Evolutionary conservation across 2,888 invertebrate species (phyloP).

Genomic region (Thera obeliscata): DNA sequence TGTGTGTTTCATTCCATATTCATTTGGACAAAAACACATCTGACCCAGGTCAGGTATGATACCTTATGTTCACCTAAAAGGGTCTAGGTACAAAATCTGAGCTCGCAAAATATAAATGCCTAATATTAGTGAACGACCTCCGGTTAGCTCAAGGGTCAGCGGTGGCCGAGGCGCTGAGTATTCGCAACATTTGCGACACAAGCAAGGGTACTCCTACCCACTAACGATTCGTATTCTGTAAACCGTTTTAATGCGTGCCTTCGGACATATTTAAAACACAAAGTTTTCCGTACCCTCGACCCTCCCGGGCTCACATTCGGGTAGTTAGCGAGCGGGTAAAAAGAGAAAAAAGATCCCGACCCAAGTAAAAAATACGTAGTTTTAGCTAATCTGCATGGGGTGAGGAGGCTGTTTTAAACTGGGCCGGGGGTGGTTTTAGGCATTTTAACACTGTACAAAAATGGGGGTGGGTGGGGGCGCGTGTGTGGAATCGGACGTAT

Average conservation of each 20-base stretch:
- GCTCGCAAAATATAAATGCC: conserved; percentile 28
- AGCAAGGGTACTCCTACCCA: conserved; percentile 46
- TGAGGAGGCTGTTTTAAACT: conserved; percentile 56
- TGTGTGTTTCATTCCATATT: no score
- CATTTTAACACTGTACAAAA: conserved; percentile 83
- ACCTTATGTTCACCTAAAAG: conserved; percentile 7
- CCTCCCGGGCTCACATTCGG: conserved; percentile 69
- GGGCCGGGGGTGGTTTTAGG: conserved; percentile 73
- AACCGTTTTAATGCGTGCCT: conserved; percentile 80
- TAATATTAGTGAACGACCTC: conserved; percentile 33
- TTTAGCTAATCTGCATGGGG: conserved; percentile 87
- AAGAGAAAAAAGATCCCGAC: conserved; percentile 67
- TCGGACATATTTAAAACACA: conserved; percentile 83
- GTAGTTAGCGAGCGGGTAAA: conserved; percentile 73
- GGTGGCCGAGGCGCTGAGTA: conserved; percentile 31
- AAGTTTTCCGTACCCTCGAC: conserved; percentile 70
- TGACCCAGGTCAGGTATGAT: conserved; percentile 2
- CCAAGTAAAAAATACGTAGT: conserved; percentile 87
- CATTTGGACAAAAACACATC: background rate
- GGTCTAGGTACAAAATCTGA: conserved; percentile 23
- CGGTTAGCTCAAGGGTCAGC: conserved; percentile 24
- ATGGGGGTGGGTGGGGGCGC: conserved; percentile 67
- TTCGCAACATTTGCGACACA: conserved; percentile 41
- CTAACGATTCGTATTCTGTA: conserved; percentile 79
- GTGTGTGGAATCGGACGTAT: conserved; percentile 80